phyloP scores from a whole-genome alignment of 2,888 invertebrate genomes.

The Lepidocyrtoides sp. region DNA sequence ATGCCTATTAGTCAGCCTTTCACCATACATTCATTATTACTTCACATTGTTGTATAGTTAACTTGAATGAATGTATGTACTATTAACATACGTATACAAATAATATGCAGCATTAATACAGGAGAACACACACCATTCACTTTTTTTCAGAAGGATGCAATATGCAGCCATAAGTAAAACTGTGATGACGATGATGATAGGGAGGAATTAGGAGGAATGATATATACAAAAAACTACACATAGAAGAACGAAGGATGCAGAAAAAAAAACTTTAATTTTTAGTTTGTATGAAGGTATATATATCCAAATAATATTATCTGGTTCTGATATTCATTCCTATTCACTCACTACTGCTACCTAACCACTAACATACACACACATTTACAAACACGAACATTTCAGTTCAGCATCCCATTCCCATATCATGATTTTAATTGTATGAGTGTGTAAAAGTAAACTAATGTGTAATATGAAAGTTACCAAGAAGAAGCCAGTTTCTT shows the following conservation, averaged over 20 bases:
- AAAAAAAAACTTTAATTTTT: neutral
- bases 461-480: constrained; percentile 17
- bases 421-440: constrained; percentile 41
- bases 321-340: neutral
- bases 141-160: constrained; percentile 62
- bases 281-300: neutral
- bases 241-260: neutral
- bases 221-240: constrained; percentile 9
- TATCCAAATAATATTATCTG: neutral
- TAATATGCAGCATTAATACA: neutral
- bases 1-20: constrained; percentile 75
- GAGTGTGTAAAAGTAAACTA: neutral
- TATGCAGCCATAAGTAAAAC: constrained; percentile 29
- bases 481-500: constrained; percentile 39
- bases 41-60: neutral
- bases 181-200: neutral
- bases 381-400: neutral
- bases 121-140: constrained; percentile 55
- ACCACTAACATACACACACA: neutral
- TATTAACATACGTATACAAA: neutral
- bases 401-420: constrained; percentile 20
- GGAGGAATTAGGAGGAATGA: constrained; percentile 52
- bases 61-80: neutral
- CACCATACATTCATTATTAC: constrained; percentile 61
- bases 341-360: neutral